Base-by-base conservation (phyloP, 2,797 vertebrate genomes). In the Bradypodion pumilum region DNA sequence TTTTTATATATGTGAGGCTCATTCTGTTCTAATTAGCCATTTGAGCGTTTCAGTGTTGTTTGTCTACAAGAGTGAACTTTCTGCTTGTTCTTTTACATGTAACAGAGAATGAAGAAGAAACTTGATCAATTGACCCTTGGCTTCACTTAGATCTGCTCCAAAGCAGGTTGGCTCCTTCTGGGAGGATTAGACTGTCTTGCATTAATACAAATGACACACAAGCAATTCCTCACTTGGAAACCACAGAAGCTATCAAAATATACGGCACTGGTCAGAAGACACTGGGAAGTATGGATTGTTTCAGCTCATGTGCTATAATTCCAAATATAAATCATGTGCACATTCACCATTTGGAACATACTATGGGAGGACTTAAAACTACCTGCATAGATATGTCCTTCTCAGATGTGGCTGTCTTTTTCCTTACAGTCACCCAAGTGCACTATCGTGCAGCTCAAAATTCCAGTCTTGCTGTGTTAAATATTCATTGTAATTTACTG, bases 401-500 rank as follows among this genome's bases (percentile, higher is more conserved):
- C n/a, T 12, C 69, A n/a, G n/a, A 44, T 25, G 35, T 46, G 16
- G 2, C 15, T 16, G n/a, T 66, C 49, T 29, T 65, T 84, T 42
- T 56, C 69, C 15, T 62, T 19, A 12, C n/a, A 40, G 7, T 7
- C 25, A 60, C 49, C 68, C 68, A 62, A 27, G 81, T 7, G 2
- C 8, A 0, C 3, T 80, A 27, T 74, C 32, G 15, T 75, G 77
- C 69, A 69, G 0, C 29, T 37, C 32, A 89, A 79, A 75, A 16
- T 65, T 74, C 56, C 89, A 40, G 40, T 16, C 49, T 76, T 62
- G 65, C 79, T 84, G 23, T 46, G 63, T 82, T n/a, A 88, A 92
- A 82, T 7, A 0, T 69, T 29, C 81, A 49, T 16, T 73, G 66
- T 76, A 79, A 89, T 91, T 85, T 74, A n/a, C 44, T 25, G 0